phyloP scores from a whole-genome alignment of 2,888 invertebrate genomes.

The Axea sp. region DNA sequence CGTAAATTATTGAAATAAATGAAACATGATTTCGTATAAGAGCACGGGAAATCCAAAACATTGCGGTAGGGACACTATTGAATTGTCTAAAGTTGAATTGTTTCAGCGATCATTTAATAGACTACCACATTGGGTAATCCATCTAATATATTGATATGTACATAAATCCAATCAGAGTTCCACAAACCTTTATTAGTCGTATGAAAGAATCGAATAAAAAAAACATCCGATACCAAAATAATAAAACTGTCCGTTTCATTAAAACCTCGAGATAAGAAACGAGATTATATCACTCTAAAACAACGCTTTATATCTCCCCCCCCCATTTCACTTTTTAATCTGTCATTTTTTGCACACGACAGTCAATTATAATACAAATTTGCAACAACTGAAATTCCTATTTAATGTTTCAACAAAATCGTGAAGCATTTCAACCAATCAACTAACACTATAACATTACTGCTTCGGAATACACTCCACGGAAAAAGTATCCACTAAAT shows the following conservation, averaged over 20 bases:
- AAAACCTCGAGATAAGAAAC: neutral
- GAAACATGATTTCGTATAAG: constrained; percentile 42
- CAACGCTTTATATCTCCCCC: constrained; percentile 13
- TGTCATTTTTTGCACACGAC: too few relatives aligned
- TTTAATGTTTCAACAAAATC: constrained; percentile 20
- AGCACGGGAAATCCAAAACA: constrained; percentile 16
- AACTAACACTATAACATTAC: neutral
- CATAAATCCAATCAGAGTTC: constrained; percentile 17
- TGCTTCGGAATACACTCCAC: constrained; percentile 4
- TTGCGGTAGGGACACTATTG: constrained; percentile 5
- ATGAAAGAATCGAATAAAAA: constrained; percentile 7
- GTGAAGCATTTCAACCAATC: constrained; percentile 13
- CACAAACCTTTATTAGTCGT: constrained; percentile 19
- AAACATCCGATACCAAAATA: neutral
- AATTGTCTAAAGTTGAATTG: constrained; percentile 22
- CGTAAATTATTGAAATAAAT: constrained; percentile 32
- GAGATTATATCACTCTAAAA: constrained; percentile 22
- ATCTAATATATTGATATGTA: constrained; percentile 32
- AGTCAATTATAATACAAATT: constrained; percentile 55
- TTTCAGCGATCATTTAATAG: too few relatives aligned
- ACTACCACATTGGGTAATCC: constrained; percentile 35
- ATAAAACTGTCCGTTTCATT: constrained; percentile 9
- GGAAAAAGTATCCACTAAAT: constrained; percentile 24
- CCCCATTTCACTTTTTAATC: too few relatives aligned
- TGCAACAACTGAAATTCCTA: constrained; percentile 31